Base-by-base conservation (phyloP, 2,888 invertebrate species). In the Andrena camellia region DNA sequence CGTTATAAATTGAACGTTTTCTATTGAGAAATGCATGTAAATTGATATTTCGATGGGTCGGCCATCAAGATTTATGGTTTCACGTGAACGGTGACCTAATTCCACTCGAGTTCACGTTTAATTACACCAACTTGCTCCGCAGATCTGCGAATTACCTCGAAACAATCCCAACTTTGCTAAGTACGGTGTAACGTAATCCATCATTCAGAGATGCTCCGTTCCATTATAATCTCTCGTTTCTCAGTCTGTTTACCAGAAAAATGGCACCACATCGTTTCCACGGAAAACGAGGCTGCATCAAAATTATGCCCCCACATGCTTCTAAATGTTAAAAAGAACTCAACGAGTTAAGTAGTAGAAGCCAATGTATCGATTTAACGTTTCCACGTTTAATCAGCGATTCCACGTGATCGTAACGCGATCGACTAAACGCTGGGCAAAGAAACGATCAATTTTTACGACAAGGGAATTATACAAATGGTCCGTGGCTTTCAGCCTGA, bases 181-280 rank as follows among this genome's bases (percentile, higher is more conserved):
- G 64, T 70, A 78, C 48, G 50, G 67, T 42, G 67, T 63, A 75
- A 66, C 8, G 17, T 33, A 66, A 85, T 85, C 85, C 78, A 81
- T 85, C 85, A 81, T 52, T 29, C 33, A 2, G 20, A 57, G n/a
- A 70, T 62, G 35, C 63, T 42, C 64, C 52, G 59, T 2, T 8
- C 17, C 17, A 64, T 74, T 73, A 52, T 68, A 52, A 20, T 33
- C 4, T 13, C 13, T 42, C 4, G 42, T 17, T 59, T n/a, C 52
- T 31, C 63, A 48, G 29, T n/a, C 54, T 69, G 52, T 62, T 62
- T 35, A 68, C 48, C 10, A 23, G 54, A 3, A 6, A 2, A 69
- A 54, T 52, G 17, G 23, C 57, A 10, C 20, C 50, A 67, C 59
- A 13, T 42, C 13, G 42, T 42, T 13, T 42, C 13, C 42, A 42